Percentiles rank a stretch among this genome's conserved stretches.
phyloP scores from a whole-genome alignment of 1,140 invertebrate species.

The Leucophenga varia region DNA sequence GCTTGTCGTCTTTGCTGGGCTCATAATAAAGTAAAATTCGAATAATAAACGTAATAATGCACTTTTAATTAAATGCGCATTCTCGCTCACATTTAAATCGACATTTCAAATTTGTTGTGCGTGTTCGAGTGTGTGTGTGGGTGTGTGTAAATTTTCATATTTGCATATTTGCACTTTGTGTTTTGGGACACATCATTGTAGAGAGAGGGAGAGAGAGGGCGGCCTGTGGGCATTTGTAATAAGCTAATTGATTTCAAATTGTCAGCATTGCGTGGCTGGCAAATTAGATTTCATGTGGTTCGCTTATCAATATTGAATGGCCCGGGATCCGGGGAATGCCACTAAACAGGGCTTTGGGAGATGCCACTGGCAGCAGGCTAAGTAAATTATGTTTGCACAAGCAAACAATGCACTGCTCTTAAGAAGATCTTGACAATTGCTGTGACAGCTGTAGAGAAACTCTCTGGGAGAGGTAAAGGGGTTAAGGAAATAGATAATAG shows the following conservation, averaged over 20 bases:
- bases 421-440: too few relatives aligned
- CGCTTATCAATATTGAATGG: conserved; percentile 35
- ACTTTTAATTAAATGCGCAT: conserved; percentile 48
- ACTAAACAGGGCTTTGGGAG: too few relatives aligned
- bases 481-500: too few relatives aligned
- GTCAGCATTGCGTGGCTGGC: conserved; percentile 32
- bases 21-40: conserved; percentile 11
- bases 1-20: neutral
- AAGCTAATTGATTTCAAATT: conserved; percentile 48
- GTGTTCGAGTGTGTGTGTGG: conserved; percentile 19
- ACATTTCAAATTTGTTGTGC: conserved; percentile 28
- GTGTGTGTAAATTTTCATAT: conserved; percentile 38
- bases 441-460: too few relatives aligned
- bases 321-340: too few relatives aligned
- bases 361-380: too few relatives aligned
- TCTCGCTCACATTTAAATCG: conserved; percentile 26
- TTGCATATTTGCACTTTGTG: conserved; percentile 28
- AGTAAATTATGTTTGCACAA: too few relatives aligned
- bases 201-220: neutral
- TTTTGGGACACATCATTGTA: conserved; percentile 5
- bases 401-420: too few relatives aligned
- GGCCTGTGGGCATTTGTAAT: conserved; percentile 33
- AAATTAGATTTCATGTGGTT: conserved; percentile 38
- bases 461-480: too few relatives aligned
- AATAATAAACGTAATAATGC: conserved; percentile 44